phyloP scores from a whole-genome alignment of 1,140 invertebrate genomes.

The Leptoteleia sp. region DNA sequence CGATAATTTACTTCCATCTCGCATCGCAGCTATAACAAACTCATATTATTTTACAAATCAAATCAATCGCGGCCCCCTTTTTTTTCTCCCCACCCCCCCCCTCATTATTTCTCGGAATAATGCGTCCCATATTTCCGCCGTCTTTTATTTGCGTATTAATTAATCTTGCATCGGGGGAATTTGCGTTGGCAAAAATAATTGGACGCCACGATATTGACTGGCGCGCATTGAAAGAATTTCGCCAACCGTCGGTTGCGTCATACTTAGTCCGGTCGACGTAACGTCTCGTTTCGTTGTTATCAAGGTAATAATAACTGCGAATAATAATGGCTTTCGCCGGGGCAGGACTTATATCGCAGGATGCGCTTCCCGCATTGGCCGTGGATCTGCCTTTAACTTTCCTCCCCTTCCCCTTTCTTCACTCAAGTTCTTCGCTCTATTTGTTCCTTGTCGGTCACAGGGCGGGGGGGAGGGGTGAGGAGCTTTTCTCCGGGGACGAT shows the following conservation, averaged over 20 bases:
- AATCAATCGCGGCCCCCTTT: conserved; percentile 39
- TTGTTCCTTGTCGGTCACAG: conserved; percentile 30
- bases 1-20: conserved; percentile 32
- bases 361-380: conserved; percentile 14
- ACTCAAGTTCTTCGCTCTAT: conserved; percentile 16
- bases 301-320: conserved; percentile 43
- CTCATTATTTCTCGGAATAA: conserved; percentile 46
- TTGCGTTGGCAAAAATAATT: conserved; percentile 48
- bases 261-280: conserved; percentile 16
- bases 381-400: conserved; percentile 23
- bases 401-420: conserved; percentile 20
- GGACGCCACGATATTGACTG: too few relatives aligned
- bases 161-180: conserved; percentile 35
- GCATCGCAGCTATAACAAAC: conserved; percentile 15
- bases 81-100: too few relatives aligned
- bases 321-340: conserved; percentile 21
- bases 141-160: conserved; percentile 45
- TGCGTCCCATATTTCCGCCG: conserved; percentile 18
- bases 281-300: conserved; percentile 26
- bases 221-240: too few relatives aligned
- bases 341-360: conserved; percentile 13
- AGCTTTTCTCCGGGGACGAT: conserved; percentile 52
- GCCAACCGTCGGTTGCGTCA: too few relatives aligned
- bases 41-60: conserved; percentile 39
- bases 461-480: conserved; percentile 37